Evolutionary conservation across 2,113 vertebrate genomes (phyloP), one percentile per base, ranked within the genome.

Genomic region (Zosterops lateralis): DNA sequence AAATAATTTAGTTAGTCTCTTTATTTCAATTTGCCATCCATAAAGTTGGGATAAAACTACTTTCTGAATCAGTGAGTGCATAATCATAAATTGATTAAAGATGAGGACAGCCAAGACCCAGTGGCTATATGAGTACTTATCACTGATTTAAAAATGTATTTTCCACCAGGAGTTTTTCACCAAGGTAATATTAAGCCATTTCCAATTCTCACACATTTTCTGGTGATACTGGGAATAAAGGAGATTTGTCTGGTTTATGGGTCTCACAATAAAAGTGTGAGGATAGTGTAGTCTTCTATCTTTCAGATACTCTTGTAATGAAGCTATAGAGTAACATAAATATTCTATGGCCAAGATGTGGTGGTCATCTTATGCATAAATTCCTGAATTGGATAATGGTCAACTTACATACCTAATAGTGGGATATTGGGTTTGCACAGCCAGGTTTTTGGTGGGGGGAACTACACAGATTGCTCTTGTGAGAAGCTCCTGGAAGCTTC

Each of bases 391-490:
- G 48, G 24, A 11, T 84, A 68, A 53, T 45, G 15, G 12, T 36
- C 20, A 65, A 25, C 12, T 56, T 54, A 45, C 0, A 0, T 78
- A 67, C 54, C 6, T 51, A 56, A 31, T n/a, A 50, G 32, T 12
- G 15, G 31, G 34, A 20, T 42, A 42, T 25, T 75, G 34, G 61
- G 34, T 57, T 75, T 50, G 6, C 19, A 20, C 3, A 7, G 19
- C 16, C 6, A 42, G 16, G 5, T 42, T 57, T 73, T 34, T 57
- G 31, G 16, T 42, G 9, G 31, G 18, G 34, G 16, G 2, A 34
- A 3, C 12, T 40, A 15, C 42, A 57, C 34, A 10, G 29, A 12
- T 48, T 38, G 34, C 51, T 42, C 6, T 31, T 10, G 8, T 42
- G 61, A 50, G 60, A 57, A 66, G 42, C 10, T 66, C 3, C 60